Conservation (phyloP, 2,797 vertebrate species). For the Aselliscus stoliczkanus region DNA sequence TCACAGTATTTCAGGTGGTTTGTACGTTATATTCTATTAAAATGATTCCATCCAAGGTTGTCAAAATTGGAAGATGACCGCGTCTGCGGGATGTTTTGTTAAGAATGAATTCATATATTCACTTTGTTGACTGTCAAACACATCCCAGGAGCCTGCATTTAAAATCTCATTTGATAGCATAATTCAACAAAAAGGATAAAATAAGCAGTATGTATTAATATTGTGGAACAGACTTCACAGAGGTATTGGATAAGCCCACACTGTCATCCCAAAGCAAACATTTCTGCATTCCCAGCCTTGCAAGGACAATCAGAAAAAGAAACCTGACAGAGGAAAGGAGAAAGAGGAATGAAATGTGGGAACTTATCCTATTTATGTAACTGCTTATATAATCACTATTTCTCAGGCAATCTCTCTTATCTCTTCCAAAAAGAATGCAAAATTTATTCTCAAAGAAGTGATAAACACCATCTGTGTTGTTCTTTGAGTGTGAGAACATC, state of each 20-base stretch:
- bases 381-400: not conserved
- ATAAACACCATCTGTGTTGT: not conserved
- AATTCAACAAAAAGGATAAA: constrained; percentile 65
- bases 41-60: constrained; percentile 78
- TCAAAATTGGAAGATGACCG: constrained; percentile 78
- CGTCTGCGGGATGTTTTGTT: constrained; percentile 70
- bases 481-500: not conserved
- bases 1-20: constrained; percentile 78
- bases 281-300: not conserved
- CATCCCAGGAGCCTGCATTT: constrained; percentile 63
- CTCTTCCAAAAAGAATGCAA: not conserved
- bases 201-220: constrained; percentile 58
- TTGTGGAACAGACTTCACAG: not conserved
- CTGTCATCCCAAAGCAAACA: not conserved
- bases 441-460: not conserved
- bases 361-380: not conserved
- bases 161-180: constrained; percentile 73
- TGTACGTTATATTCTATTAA: constrained; percentile 78
- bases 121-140: constrained; percentile 66
- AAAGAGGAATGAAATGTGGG: not conserved
- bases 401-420: not conserved
- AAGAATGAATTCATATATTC: constrained; percentile 76
- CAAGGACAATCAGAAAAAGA: not conserved
- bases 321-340: not conserved
- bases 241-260: not conserved